phyloP scores from a whole-genome alignment of 2,888 invertebrate genomes.

The Dryomyza anilis region DNA sequence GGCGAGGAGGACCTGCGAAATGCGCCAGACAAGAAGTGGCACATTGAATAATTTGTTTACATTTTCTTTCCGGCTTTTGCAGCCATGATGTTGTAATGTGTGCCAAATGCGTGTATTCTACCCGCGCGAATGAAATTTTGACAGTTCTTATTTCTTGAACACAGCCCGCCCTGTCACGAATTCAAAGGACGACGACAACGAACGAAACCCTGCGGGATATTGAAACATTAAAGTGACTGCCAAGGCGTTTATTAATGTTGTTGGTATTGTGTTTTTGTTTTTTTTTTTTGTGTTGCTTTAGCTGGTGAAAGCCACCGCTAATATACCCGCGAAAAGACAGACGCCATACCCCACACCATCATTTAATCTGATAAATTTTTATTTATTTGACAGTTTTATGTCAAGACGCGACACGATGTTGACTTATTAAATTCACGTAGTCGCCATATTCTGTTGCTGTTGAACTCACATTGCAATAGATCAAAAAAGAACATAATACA shows the following conservation, averaged over 20 bases:
- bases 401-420: slow-evolving; percentile 36
- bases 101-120: slow-evolving; percentile 5
- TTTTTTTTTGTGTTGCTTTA: slow-evolving; percentile 12
- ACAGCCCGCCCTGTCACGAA: neutral
- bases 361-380: slow-evolving; percentile 44
- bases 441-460: too few relatives aligned
- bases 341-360: neutral
- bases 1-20: neutral
- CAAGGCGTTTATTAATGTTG: slow-evolving; percentile 27
- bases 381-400: slow-evolving; percentile 48
- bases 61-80: slow-evolving; percentile 11
- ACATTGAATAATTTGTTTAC: slow-evolving; percentile 43
- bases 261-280: slow-evolving; percentile 13
- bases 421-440: slow-evolving; percentile 42
- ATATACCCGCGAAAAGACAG: slow-evolving; percentile 7
- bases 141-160: slow-evolving; percentile 6
- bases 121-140: slow-evolving; percentile 14
- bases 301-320: slow-evolving; percentile 20
- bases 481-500: too few relatives aligned
- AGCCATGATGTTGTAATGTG: neutral
- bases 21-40: slow-evolving; percentile 23
- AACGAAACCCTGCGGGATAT: slow-evolving; percentile 24
- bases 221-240: slow-evolving; percentile 36
- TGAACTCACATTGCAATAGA: too few relatives aligned
- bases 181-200: slow-evolving; percentile 2